Evolutionary conservation across 2,888 invertebrate species (phyloP).

Genomic region (Serripes groenlandicus): DNA sequence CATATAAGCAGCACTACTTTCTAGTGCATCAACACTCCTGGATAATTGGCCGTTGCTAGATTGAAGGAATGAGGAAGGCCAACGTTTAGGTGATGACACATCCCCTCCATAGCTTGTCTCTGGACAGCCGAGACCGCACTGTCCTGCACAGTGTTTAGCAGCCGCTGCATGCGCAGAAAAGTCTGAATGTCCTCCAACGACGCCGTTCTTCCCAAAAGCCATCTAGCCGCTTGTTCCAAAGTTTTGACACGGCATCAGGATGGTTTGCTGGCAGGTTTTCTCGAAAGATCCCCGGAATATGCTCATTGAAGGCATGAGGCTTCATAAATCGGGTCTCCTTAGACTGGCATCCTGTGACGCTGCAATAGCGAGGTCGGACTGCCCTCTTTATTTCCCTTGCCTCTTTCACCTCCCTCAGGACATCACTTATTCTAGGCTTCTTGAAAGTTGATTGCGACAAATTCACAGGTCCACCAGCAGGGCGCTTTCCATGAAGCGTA

Average conservation of each 20-base stretch:
- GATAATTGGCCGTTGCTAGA: slow-evolving; percentile 1
- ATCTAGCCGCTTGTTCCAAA: not conserved
- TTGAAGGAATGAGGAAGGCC: not conserved
- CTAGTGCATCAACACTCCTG: slow-evolving; percentile 24
- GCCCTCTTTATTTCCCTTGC: too few species aligned
- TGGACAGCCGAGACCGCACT: not conserved
- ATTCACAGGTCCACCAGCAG: too few species aligned
- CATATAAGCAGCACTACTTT: slow-evolving; percentile 1
- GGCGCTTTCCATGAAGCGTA: too few species aligned
- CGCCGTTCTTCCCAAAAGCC: not conserved
- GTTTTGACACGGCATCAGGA: not conserved
- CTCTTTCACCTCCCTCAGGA: too few species aligned
- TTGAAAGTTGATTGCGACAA: too few species aligned
- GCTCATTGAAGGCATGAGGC: not conserved
- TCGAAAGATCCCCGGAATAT: not conserved
- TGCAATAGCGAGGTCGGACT: too few species aligned
- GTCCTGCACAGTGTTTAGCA: not conserved
- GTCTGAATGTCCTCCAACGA: not conserved
- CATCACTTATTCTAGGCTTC: too few species aligned
- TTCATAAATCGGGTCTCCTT: not conserved
- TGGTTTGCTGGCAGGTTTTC: not conserved
- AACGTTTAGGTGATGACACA: not conserved
- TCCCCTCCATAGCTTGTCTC: not conserved
- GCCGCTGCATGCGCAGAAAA: not conserved
- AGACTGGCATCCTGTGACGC: too few species aligned